Evolutionary conservation across 1,140 invertebrate species (phyloP), one percentile per base, ranked within the genome.

Genomic region (Ceratosolen solmsi): DNA sequence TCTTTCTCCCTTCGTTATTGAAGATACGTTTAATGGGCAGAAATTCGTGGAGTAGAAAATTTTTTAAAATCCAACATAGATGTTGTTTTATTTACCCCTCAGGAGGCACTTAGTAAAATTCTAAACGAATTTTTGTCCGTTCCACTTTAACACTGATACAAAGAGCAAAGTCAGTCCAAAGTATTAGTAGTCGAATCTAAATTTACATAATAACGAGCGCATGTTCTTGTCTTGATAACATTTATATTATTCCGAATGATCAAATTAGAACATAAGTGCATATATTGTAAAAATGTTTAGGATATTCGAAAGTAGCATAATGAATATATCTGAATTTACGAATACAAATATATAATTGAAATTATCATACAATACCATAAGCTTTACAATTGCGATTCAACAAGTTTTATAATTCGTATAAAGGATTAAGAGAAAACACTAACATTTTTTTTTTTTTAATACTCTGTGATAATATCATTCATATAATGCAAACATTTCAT

Each of bases 271-370:
- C 27, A 15, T 13, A 65, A 70, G 36, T 74, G 51, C 22, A 15
- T 63, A n/a, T 25, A 60, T 76, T 76, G 56, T 25, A 76, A 63
- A 60, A 46, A 60, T n/a, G 22, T 56, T 56, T 56, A n/a, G n/a
- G 9, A n/a, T 25, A 56, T n/a, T 56, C 54, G 22, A 56, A 56
- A 56, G 2, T 56, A 56, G 9, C 22, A 25, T n/a, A 56, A 56
- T 56, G 9, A 56, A 20, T n/a, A 56, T 56, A n/a, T 56, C n/a
- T 56, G n/a, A 56, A 56, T n/a, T 56, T 56, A 36, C 46, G 20
- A 20, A 30, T 72, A 60, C 51, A 38, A 58, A 25, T 58, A 41
- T 22, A 56, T 20, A 25, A n/a, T 22, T 56, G 20, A 4, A 36
- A 36, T 41, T n/a, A 36, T 46, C 13, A 33, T 65, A 65, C 13